phyloP scores from a whole-genome alignment of 2,113 vertebrate genomes.

The Sinocyclocheilus maitianheensis region DNA sequence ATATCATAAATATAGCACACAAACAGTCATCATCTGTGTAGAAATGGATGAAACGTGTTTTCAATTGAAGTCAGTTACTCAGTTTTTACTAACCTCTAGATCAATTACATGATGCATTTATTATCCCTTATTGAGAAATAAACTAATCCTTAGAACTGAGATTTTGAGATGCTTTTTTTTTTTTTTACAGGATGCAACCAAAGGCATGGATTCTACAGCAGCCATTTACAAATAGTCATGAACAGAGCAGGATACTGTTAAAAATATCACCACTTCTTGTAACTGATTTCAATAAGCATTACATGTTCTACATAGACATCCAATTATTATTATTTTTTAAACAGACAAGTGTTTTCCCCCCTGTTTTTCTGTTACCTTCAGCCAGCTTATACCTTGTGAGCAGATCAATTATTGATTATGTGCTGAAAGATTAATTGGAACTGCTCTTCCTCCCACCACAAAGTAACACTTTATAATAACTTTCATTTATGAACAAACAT shows the following conservation, averaged over 20 bases:
- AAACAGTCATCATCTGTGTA: background rate
- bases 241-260: background rate
- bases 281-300: background rate
- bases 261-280: background rate
- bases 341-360: no score
- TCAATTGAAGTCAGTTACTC: slow-evolving; percentile 38
- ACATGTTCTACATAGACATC: background rate
- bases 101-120: slow-evolving; percentile 44
- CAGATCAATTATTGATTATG: background rate
- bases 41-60: slow-evolving; percentile 46
- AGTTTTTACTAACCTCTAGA: background rate
- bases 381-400: background rate
- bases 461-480: background rate
- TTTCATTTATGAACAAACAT: background rate
- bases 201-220: background rate
- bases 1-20: slow-evolving; percentile 3
- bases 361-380: no score
- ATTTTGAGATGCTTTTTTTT: background rate
- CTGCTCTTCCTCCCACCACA: background rate
- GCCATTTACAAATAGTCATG: background rate
- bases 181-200: background rate
- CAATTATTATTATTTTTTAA: background rate
- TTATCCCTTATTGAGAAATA: slow-evolving; percentile 16
- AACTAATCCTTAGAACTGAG: background rate
- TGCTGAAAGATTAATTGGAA: background rate